phyloP scores from a whole-genome alignment of 1,140 invertebrate genomes.

The Mylabris phalerata region DNA sequence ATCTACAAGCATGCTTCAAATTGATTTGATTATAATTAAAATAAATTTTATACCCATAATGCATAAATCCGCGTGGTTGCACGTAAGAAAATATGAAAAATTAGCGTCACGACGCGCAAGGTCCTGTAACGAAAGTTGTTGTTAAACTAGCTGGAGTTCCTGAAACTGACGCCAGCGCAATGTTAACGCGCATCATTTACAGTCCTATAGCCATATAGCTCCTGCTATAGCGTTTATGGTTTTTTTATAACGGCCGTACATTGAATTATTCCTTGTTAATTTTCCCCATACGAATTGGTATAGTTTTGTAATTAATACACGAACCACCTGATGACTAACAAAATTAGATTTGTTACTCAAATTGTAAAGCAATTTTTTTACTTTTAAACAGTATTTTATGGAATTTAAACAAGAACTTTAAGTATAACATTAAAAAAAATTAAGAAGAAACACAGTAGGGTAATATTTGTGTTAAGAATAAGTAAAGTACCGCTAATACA shows the following conservation, averaged over 20 bases:
- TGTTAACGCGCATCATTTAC: conserved; percentile 16
- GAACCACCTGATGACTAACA: too few relatives aligned
- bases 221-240: conserved; percentile 8
- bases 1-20: conserved; percentile 4
- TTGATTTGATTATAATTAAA: conserved; percentile 1
- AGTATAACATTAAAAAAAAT: too few relatives aligned
- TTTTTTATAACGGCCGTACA: not conserved
- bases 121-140: conserved; percentile 8
- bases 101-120: conserved; percentile 12
- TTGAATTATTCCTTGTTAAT: conserved; percentile 6
- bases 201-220: conserved; percentile 7
- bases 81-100: conserved; percentile 5
- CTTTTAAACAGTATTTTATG: too few relatives aligned
- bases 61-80: conserved; percentile 15
- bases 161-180: conserved; percentile 10
- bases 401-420: too few relatives aligned
- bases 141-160: conserved; percentile 9
- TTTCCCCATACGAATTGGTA: conserved; percentile 9
- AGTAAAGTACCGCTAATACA: too few relatives aligned
- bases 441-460: too few relatives aligned
- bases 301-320: too few relatives aligned
- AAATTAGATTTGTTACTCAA: too few relatives aligned
- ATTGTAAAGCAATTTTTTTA: too few relatives aligned
- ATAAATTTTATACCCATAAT: conserved; percentile 15
- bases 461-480: too few relatives aligned